Evolutionary conservation across 2,797 vertebrate species (phyloP).

Genomic region (Coccyzus lansbergi): DNA sequence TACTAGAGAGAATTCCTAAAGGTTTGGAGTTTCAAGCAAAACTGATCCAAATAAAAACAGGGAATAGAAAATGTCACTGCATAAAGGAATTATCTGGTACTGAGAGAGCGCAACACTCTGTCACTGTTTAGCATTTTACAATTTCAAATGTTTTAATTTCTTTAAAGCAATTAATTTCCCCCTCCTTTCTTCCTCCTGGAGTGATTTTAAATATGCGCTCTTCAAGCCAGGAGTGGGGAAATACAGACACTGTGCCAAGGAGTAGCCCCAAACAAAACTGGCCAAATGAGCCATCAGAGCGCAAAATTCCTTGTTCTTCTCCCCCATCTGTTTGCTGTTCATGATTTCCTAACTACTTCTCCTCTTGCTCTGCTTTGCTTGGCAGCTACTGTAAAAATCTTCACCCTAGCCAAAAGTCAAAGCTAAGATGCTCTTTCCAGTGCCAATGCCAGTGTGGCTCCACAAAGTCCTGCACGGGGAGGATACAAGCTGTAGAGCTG

Average conservation of each 20-base stretch:
- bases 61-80: background rate
- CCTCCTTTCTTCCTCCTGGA: background rate
- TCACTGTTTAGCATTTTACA: background rate
- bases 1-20: conserved; percentile 45
- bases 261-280: background rate
- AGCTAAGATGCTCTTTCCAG: background rate
- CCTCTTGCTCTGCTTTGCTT: background rate
- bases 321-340: background rate
- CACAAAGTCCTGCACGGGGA: rapidly evolving
- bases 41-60: background rate
- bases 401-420: background rate
- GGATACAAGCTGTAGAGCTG: background rate
- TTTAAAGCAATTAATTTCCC: rapidly evolving
- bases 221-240: background rate
- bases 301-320: background rate
- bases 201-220: rapidly evolving
- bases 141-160: background rate
- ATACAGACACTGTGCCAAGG: rapidly evolving
- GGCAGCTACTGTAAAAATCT: background rate
- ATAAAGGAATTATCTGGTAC: background rate
- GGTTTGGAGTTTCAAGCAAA: conserved; percentile 1
- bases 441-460: rapidly evolving
- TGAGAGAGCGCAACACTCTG: background rate
- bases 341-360: background rate
- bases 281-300: background rate